Evolutionary conservation across 2,888 invertebrate genomes (phyloP), one percentile per base, ranked within the genome.

Genomic region (Sphaerophoria rueppellii): DNA sequence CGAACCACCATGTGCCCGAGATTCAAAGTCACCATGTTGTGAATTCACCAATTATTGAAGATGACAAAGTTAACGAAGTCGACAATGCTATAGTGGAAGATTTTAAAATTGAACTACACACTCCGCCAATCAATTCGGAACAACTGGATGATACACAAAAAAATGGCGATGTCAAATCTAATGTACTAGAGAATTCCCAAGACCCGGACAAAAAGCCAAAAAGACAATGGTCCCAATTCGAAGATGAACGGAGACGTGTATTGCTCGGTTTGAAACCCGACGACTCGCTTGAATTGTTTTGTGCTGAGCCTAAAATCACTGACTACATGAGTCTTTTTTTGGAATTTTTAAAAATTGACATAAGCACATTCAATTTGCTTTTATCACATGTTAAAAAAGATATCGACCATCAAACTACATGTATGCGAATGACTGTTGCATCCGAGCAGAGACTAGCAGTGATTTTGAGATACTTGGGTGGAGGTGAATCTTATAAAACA

Each of bases 351-450:
- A 83, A 83, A 57, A 32, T 83, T 67, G 83, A 83, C 32, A 83
- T 83, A 46, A 61, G 24, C 16, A 83, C 83, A 0, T 83, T 83
- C n/a, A 83, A 83, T 16, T 60, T 80, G 43, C 61, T 83, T 0
- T 46, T 80, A 1, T 69, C 80, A 0, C 60, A 72, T 0, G n/a
- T 83, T 1, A 80, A 75, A 0, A 83, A 80, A 46, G 83, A 83
- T 9, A 80, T 83, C 43, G 80, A 83, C 9, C 80, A 75, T 24
- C 79, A 83, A 37, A 83, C 52, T 34, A 83, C 83, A 7, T 83
- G 83, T n/a, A 83, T 83, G 83, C 80, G 83, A 9, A 83, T 80
- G 83, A 67, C 83, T 14, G 83, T 83, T 3, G 80, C 83, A 0
- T 24, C 80, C 3, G 83, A 83, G 43, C 83, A 83, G 16, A 71